Evolutionary conservation across 2,888 invertebrate genomes (phyloP).

Genomic region (Griposia aprilina): DNA sequence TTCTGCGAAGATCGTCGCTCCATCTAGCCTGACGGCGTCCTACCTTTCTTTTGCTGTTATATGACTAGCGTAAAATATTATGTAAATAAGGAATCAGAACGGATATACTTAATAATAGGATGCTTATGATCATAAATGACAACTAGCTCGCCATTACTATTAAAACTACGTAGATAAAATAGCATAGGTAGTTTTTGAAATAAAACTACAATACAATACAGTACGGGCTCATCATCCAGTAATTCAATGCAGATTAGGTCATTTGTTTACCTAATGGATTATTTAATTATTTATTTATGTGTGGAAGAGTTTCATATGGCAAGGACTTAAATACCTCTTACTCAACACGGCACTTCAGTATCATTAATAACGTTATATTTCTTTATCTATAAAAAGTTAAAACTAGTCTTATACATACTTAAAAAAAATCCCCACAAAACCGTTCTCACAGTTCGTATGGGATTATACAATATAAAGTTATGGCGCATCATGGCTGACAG

Average conservation of each 20-base stretch:
- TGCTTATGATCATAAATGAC: background rate
- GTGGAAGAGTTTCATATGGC: background rate
- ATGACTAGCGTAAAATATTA: no score
- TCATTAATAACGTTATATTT: background rate
- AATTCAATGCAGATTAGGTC: constrained; percentile 33
- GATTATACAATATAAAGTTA: background rate
- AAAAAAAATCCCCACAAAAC: background rate
- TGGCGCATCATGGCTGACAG: background rate
- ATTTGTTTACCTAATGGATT: background rate
- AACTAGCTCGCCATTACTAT: background rate
- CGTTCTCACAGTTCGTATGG: no score
- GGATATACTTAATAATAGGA: no score
- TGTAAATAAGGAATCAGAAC: no score
- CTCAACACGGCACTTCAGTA: background rate
- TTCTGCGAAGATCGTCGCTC: no score
- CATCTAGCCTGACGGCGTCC: no score
- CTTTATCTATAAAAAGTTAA: background rate
- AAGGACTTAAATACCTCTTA: background rate
- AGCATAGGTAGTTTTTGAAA: background rate
- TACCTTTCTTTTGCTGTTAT: no score
- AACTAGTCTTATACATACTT: background rate
- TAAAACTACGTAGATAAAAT: background rate
- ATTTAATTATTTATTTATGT: background rate
- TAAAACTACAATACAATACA: constrained; percentile 31
- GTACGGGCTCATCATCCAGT: background rate